phyloP scores from a whole-genome alignment of 2,113 vertebrate genomes.

The Polypterus senegalus region DNA sequence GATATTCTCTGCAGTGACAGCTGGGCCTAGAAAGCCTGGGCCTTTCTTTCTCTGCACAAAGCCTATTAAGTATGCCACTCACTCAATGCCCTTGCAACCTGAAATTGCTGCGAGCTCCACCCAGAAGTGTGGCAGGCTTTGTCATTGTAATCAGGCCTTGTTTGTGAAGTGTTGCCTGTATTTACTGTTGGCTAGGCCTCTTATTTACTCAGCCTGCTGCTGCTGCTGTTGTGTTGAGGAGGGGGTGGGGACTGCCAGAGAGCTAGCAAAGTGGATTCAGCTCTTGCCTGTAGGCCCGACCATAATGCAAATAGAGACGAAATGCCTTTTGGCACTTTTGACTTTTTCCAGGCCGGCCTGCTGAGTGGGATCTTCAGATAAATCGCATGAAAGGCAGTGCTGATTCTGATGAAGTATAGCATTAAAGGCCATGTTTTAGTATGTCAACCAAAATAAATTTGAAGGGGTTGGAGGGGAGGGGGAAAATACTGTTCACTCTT shows the following conservation, averaged over 20 bases:
- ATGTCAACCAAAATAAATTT: too few species aligned
- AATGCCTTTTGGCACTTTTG: conserved; percentile 49
- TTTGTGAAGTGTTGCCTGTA: conserved; percentile 60
- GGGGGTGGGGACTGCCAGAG: conserved; percentile 31
- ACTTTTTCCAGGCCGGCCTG: conserved; percentile 15
- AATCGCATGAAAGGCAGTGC: conserved; percentile 16
- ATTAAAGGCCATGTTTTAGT: conserved; percentile 29
- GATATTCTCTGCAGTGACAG: conserved; percentile 75
- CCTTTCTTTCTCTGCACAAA: conserved; percentile 64
- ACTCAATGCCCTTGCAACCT: conserved; percentile 70
- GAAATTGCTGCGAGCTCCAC: conserved; percentile 68
- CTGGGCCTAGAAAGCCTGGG: conserved; percentile 61
- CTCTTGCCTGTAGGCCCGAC: conserved; percentile 25
- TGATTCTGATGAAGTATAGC: conserved; percentile 42
- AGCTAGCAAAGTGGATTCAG: conserved; percentile 30
- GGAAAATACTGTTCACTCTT: too few species aligned
- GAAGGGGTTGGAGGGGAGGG: too few species aligned
- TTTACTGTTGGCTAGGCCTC: conserved; percentile 52
- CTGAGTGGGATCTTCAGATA: neutral
- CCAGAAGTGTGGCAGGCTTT: conserved; percentile 87
- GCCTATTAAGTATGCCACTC: conserved; percentile 82
- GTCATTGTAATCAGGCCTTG: conserved; percentile 78
- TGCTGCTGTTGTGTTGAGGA: conserved; percentile 24
- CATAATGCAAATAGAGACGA: conserved; percentile 25
- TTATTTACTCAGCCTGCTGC: conserved; percentile 46